Base-by-base conservation (phyloP, 2,113 vertebrate genomes). In the cat (Felis catus) region DNA sequence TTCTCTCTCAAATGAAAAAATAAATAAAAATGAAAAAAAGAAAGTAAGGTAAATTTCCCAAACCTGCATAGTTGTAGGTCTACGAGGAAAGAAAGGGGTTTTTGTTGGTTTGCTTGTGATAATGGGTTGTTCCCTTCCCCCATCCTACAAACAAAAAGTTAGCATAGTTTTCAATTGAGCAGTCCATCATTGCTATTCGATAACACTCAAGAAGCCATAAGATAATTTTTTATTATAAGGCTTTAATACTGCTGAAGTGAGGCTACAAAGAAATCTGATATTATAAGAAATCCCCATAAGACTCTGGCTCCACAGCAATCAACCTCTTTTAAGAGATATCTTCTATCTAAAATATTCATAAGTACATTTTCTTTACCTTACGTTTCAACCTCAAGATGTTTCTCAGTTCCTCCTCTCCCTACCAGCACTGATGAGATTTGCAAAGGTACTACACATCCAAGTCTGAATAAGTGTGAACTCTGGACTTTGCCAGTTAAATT, bases 281-380 rank as follows among this genome's bases (percentile, higher is more conserved):
- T 29, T 58, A 55, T 48, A 90, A 88, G 39, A 95, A 93, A 96
- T 83, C 18, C 78, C 83, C 58, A 70, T 7, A 78, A 89, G 12
- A 89, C 36, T 68, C 33, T 81, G 78, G 51, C 36, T 83, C 45
- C 21, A 86, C 2, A 96, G 65, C 45, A 89, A 95, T 96, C 68
- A 88, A 61, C 9, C 4, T 68, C 66, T 53, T 94, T 96, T 53
- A 83, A 80, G 96, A 71, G 27, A 14, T 71, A 79, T 61, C 27
- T 65, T 88, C 85, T 94, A 94, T 82, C 92, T 89, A 83, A 94
- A 97, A 91, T 71, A 95, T n/a, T 97, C 55, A 53, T 76, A 81
- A 96, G 58, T 73, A 84, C n/a, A 84, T 31, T 80, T 89, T 87
- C 65, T 63, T 96, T 33, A 85, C 73, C 88, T 96, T 74, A 78